These are phyloP conservation scores for Apomyelois bistriatella DNA, from an alignment of 2,888 invertebrate genomes.

Conservation along the genomic window DNA sequence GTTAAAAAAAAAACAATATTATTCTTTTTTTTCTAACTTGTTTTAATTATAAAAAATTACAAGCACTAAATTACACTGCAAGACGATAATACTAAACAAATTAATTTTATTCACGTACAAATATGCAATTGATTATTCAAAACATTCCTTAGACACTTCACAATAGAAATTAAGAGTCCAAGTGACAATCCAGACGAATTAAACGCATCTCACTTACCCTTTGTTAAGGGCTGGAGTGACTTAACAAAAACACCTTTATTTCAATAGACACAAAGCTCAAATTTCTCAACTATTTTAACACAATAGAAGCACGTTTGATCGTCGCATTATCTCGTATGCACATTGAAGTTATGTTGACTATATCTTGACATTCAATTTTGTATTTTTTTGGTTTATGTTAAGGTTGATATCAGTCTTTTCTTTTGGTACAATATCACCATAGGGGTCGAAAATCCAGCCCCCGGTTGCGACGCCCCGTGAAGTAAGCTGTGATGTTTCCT, in stretches of 20 bases:
- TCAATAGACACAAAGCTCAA: slow-evolving; percentile 21
- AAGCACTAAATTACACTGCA: no score
- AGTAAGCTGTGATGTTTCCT: slow-evolving; percentile 75
- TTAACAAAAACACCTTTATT: slow-evolving; percentile 33
- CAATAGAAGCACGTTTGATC: slow-evolving; percentile 73
- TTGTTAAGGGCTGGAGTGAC: slow-evolving; percentile 38
- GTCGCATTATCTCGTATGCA: slow-evolving; percentile 75
- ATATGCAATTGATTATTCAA: slow-evolving; percentile 15
- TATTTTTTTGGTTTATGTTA: slow-evolving; percentile 32
- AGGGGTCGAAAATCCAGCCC: slow-evolving; percentile 73
- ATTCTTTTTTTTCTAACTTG: no score
- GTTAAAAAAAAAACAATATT: no score
- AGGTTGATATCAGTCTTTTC: slow-evolving; percentile 38
- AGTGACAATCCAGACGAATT: slow-evolving; percentile 73
- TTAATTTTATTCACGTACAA: slow-evolving; percentile 5
- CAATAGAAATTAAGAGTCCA: slow-evolving; percentile 71
- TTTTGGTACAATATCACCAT: slow-evolving; percentile 58
- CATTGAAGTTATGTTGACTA: slow-evolving; percentile 69
- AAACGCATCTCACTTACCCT: slow-evolving; percentile 75
- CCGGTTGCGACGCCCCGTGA: slow-evolving; percentile 75
- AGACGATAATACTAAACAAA: slow-evolving; percentile 5
- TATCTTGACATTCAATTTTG: slow-evolving; percentile 38
- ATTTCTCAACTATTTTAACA: slow-evolving; percentile 26
- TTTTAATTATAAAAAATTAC: background rate
- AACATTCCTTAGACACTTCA: slow-evolving; percentile 33